A percentile compares a stretch with the other conserved stretches of the same genome.
Conservation (phyloP, 2,797 vertebrate species). For the Glyptemys insculpta region DNA sequence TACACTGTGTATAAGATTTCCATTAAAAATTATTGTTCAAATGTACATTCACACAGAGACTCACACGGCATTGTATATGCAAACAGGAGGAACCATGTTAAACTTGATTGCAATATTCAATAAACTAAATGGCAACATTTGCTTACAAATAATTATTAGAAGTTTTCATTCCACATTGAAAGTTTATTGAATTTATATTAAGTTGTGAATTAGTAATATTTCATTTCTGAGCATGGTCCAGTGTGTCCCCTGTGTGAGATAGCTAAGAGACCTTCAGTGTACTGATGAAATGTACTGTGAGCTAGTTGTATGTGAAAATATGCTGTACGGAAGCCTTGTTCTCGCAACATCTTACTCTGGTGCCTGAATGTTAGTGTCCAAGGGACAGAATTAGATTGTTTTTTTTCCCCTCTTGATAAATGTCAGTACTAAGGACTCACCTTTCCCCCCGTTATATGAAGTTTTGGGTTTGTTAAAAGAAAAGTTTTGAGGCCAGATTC, state of each 20-base stretch:
- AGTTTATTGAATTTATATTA: too few species aligned
- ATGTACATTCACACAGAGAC: constrained; percentile 20
- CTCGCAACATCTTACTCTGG: neutral
- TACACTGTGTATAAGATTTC: constrained; percentile 25
- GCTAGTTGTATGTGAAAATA: neutral
- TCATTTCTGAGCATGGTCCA: neutral
- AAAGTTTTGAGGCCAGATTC: neutral
- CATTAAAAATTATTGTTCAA: constrained; percentile 43
- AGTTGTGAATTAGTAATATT: neutral
- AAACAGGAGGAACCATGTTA: constrained; percentile 43
- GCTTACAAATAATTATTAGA: neutral
- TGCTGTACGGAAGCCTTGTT: neutral
- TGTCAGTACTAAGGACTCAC: neutral
- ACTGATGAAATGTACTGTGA: neutral
- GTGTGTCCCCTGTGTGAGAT: neutral
- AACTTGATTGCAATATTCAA: constrained; percentile 52
- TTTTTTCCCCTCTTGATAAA: neutral
- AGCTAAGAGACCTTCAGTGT: neutral
- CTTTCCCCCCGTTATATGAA: neutral
- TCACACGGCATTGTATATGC: neutral
- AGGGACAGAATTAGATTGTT: neutral
- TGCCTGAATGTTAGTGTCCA: neutral
- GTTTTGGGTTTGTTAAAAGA: neutral
- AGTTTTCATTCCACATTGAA: too few species aligned
- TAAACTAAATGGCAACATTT: constrained; percentile 9